Evolutionary conservation across 2,113 vertebrate genomes (phyloP).

Genomic region (Ctenodactylus gundi): DNA sequence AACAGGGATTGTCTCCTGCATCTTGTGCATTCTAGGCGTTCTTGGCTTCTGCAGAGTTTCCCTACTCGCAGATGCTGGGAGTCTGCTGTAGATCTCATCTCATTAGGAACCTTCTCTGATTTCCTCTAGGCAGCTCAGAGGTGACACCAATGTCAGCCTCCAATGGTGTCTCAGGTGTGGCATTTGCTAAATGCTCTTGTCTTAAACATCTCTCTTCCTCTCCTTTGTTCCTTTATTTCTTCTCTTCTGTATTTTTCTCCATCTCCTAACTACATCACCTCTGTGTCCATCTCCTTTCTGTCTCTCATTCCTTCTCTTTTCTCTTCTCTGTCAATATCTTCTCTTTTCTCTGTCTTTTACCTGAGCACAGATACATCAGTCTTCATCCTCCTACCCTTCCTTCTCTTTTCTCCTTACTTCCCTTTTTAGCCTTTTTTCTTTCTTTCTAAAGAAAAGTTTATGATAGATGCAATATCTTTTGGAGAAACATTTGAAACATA

Average conservation of each 20-base stretch:
- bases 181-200: not conserved
- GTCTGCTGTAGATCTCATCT: not conserved
- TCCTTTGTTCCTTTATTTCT: not conserved
- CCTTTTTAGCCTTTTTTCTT: not conserved
- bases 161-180: not conserved
- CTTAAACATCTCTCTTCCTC: no score
- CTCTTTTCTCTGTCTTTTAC: not conserved
- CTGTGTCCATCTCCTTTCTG: not conserved
- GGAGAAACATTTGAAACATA: slow-evolving; percentile 1
- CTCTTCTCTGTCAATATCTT: no score
- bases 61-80: not conserved
- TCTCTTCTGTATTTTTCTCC: not conserved
- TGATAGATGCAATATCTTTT: not conserved
- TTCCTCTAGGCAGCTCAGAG: not conserved
- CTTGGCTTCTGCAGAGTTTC: not conserved
- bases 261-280: rapidly evolving
- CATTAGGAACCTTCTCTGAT: no score
- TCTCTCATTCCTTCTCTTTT: not conserved
- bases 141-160: no score
- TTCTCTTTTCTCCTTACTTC: not conserved
- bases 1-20: not conserved
- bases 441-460: not conserved
- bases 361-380: not conserved
- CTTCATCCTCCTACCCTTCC: not conserved
- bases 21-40: not conserved